A percentile compares a stretch with the other conserved stretches of the same genome.
These are phyloP conservation scores for Scophthalmus maximus DNA, from an alignment of 2,113 vertebrate species.

Conservation along the genomic window DNA sequence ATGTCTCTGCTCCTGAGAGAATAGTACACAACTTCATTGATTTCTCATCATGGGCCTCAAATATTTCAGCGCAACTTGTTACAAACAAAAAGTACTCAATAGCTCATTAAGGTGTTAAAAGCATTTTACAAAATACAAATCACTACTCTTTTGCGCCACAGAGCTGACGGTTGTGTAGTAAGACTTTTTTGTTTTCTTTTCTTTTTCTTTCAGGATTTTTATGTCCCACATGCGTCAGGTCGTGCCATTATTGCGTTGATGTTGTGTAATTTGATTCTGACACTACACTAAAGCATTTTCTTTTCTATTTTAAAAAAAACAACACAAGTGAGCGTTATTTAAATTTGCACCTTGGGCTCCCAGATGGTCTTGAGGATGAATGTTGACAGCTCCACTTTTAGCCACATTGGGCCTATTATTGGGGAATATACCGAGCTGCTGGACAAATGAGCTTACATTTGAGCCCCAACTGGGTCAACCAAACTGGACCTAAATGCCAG, in stretches of 20 bases:
- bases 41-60: conserved; percentile 38
- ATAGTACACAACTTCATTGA: conserved; percentile 29
- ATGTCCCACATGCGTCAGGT: too few species aligned
- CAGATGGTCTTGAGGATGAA: background rate
- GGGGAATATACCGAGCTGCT: conserved; percentile 29
- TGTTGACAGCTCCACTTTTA: background rate
- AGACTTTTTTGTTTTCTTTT: too few species aligned
- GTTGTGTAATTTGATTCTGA: too few species aligned
- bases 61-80: conserved; percentile 14
- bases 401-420: conserved; percentile 6
- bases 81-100: background rate
- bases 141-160: too few species aligned
- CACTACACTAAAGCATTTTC: too few species aligned
- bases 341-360: conserved; percentile 1
- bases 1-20: conserved; percentile 29
- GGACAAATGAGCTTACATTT: conserved; percentile 44
- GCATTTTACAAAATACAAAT: too few species aligned
- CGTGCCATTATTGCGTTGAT: too few species aligned
- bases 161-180: too few species aligned
- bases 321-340: background rate
- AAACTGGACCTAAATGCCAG: conserved; percentile 46
- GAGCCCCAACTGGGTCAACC: conserved; percentile 29
- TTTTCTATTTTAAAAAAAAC: too few species aligned
- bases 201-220: too few species aligned
- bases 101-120: too few species aligned